Percentiles rank a stretch among this genome's conserved stretches.
Evolutionary conservation across 2,797 vertebrate species (phyloP).

Genomic region (Naso thynnoides): DNA sequence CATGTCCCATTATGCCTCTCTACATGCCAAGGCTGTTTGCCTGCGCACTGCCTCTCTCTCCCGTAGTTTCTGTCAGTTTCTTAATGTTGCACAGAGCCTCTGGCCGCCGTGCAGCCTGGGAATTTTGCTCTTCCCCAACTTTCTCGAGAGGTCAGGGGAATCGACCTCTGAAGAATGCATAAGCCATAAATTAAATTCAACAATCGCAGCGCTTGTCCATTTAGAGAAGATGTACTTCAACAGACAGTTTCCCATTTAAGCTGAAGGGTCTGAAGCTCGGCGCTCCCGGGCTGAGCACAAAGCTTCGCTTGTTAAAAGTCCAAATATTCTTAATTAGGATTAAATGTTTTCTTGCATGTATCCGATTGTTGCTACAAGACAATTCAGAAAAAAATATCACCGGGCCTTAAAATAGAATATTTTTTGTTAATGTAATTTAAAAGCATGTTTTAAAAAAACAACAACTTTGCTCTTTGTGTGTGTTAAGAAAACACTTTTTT

Average conservation of each 20-base stretch:
- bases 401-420: slow-evolving; percentile 10
- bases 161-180: slow-evolving; percentile 96
- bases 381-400: slow-evolving; percentile 12
- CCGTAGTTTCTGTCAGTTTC: neutral
- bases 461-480: neutral
- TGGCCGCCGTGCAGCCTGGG: slow-evolving; percentile 77
- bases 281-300: slow-evolving; percentile 16
- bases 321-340: slow-evolving; percentile 27
- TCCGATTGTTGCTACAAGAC: neutral
- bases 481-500: slow-evolving; percentile 3
- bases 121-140: slow-evolving; percentile 89
- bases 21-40: neutral
- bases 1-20: slow-evolving; percentile 30
- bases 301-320: slow-evolving; percentile 44
- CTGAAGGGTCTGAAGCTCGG: slow-evolving; percentile 57
- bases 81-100: slow-evolving; percentile 3
- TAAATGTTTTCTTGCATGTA: slow-evolving; percentile 34
- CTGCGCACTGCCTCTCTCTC: neutral
- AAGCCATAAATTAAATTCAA: slow-evolving; percentile 96
- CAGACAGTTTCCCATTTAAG: slow-evolving; percentile 87
- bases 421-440: neutral
- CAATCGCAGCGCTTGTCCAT: slow-evolving; percentile 89
- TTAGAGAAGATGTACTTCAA: slow-evolving; percentile 92
- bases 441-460: slow-evolving; percentile 4
- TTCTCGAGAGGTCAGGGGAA: slow-evolving; percentile 93